Conservation (phyloP, 2,113 vertebrate species). For the Pedionomus torquatus region DNA sequence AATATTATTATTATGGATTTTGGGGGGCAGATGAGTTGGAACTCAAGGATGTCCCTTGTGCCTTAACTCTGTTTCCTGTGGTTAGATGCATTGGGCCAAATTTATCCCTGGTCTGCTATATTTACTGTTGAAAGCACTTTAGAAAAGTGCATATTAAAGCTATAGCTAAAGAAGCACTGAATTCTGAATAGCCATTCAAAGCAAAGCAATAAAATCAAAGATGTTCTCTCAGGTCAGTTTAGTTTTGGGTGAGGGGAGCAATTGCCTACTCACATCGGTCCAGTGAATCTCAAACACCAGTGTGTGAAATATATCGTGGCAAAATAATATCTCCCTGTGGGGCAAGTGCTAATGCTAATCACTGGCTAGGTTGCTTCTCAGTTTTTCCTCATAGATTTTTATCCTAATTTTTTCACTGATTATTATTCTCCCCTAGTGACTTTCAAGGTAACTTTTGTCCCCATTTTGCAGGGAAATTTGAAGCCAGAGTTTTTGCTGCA, state of each 20-base stretch:
- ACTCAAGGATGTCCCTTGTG: slow-evolving; percentile 11
- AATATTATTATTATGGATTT: slow-evolving; percentile 63
- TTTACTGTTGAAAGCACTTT: slow-evolving; percentile 41
- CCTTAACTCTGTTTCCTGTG: background rate
- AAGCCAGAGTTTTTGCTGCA: background rate
- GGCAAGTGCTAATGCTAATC: slow-evolving; percentile 4
- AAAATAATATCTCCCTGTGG: slow-evolving; percentile 10
- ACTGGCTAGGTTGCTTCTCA: background rate
- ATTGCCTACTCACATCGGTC: background rate
- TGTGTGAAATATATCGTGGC: background rate
- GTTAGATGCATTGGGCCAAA: slow-evolving; percentile 27
- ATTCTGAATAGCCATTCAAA: slow-evolving; percentile 5
- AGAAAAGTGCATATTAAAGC: slow-evolving; percentile 4
- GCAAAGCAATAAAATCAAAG: slow-evolving; percentile 24
- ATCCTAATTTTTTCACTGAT: background rate
- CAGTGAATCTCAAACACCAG: slow-evolving; percentile 11
- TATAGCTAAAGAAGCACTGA: slow-evolving; percentile 27
- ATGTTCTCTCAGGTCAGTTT: slow-evolving; percentile 50
- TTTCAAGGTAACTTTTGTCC: background rate
- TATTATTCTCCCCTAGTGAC: background rate
- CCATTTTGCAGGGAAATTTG: background rate
- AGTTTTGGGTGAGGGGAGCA: slow-evolving; percentile 20
- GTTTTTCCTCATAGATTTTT: slow-evolving; percentile 15
- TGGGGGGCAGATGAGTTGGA: slow-evolving; percentile 29
- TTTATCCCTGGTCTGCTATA: slow-evolving; percentile 47